Percentiles rank a stretch among this genome's conserved stretches.
These are phyloP conservation scores for Volucella bombylans DNA, from an alignment of 2,888 invertebrate genomes.

Conservation along the genomic window DNA sequence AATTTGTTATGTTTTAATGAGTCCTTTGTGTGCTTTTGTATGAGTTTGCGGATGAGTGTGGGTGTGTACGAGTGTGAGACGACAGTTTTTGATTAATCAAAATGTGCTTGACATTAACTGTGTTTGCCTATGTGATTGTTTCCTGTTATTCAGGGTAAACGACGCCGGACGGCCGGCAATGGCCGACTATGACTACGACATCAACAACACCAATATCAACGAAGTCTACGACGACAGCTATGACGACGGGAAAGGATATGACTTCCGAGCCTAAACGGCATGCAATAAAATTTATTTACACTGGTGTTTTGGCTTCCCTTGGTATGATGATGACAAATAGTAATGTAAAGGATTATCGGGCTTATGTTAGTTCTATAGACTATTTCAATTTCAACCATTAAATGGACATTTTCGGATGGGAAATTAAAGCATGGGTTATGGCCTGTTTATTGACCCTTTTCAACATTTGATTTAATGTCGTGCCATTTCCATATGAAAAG, in stretches of 20 bases:
- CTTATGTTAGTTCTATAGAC: conserved; percentile 31
- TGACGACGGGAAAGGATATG: conserved; percentile 58
- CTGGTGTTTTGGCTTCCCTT: conserved; percentile 11
- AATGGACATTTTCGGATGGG: conserved; percentile 3
- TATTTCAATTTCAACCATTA: conserved; percentile 11
- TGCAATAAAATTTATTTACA: conserved; percentile 62
- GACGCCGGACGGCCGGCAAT: neutral
- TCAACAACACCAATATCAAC: no score
- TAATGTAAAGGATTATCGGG: conserved; percentile 47
- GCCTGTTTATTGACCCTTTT: no score
- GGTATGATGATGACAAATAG: conserved; percentile 52
- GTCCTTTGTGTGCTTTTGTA: neutral
- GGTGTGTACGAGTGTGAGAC: conserved; percentile 41
- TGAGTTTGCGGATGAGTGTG: neutral
- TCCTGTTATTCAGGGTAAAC: conserved; percentile 25
- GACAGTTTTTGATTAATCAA: conserved; percentile 71
- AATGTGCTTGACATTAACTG: conserved; percentile 65
- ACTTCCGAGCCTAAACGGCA: conserved; percentile 38
- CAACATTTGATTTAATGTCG: no score
- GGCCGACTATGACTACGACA: no score
- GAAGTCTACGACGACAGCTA: no score
- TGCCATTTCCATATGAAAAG: no score
- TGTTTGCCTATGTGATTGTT: conserved; percentile 64
- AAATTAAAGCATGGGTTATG: no score
- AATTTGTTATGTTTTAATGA: conserved; percentile 64